These are phyloP conservation scores for Drosophila truncata DNA, from an alignment of 1,140 invertebrate genomes.

Conservation along the genomic window DNA sequence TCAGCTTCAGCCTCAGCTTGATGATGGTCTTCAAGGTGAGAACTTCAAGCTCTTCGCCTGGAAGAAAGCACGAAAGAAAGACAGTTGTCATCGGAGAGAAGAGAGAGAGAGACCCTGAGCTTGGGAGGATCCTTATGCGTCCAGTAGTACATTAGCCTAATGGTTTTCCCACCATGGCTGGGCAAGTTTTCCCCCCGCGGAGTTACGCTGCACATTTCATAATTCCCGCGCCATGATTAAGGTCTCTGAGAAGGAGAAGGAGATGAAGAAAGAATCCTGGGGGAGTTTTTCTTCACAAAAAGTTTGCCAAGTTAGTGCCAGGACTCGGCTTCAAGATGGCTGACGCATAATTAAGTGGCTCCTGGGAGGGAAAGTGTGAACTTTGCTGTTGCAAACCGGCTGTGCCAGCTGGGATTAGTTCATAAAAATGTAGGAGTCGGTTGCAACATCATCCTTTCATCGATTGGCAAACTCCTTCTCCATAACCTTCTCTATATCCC, in stretches of 20 bases:
- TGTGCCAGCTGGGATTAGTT: slow-evolving; percentile 42
- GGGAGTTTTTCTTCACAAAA: slow-evolving; percentile 56
- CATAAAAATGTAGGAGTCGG: slow-evolving; percentile 31
- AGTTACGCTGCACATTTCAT: slow-evolving; percentile 80
- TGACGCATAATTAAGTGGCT: slow-evolving; percentile 69
- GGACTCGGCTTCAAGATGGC: slow-evolving; percentile 34
- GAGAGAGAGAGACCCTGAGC: not conserved
- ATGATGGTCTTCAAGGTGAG: slow-evolving; percentile 8
- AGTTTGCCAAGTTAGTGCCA: slow-evolving; percentile 54
- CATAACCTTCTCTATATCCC: not conserved
- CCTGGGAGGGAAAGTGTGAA: slow-evolving; percentile 54
- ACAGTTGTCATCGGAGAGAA: slow-evolving; percentile 11
- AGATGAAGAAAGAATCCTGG: not conserved
- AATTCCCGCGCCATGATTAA: slow-evolving; percentile 80
- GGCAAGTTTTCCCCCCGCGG: slow-evolving; percentile 7
- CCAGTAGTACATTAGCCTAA: slow-evolving; percentile 77
- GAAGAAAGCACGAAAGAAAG: not conserved
- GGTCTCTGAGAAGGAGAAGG: not conserved
- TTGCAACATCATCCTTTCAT: slow-evolving; percentile 19
- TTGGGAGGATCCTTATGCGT: slow-evolving; percentile 6
- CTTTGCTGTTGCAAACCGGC: slow-evolving; percentile 25
- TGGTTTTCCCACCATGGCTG: slow-evolving; percentile 48
- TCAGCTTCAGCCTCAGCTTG: no score
- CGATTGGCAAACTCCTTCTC: not conserved
- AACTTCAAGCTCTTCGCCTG: not conserved